phyloP scores from a whole-genome alignment of 1,140 invertebrate genomes.

The Colletes latitarsis region DNA sequence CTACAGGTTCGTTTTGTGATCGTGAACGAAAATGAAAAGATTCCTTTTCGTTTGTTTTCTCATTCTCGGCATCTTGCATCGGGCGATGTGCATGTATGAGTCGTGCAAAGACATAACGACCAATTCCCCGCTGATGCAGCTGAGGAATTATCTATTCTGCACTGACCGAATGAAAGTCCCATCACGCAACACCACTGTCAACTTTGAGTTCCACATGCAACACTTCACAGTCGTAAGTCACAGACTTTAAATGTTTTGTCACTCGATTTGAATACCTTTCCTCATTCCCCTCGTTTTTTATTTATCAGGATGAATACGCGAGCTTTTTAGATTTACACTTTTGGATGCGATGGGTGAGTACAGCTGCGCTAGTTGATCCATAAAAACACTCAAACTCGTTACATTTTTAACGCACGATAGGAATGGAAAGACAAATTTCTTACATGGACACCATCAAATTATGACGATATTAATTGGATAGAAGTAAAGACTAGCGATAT shows the following conservation, averaged over 20 bases:
- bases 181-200: constrained; percentile 65
- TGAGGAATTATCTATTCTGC: constrained; percentile 78
- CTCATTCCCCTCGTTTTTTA: not conserved
- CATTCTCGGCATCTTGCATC: not conserved
- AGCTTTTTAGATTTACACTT: constrained; percentile 45
- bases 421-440: constrained; percentile 78
- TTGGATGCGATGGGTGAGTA: constrained; percentile 60
- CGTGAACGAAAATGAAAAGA: not conserved
- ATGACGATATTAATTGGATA: constrained; percentile 66
- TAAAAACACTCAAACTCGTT: constrained; percentile 14
- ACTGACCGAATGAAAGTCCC: not conserved
- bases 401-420: constrained; percentile 60
- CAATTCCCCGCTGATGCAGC: constrained; percentile 31
- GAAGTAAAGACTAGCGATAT: constrained; percentile 70
- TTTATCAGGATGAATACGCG: constrained; percentile 43
- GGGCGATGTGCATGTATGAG: not conserved
- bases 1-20: not conserved
- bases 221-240: constrained; percentile 73
- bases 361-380: not conserved
- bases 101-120: constrained; percentile 64
- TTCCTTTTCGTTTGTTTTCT: not conserved
- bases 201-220: constrained; percentile 74
- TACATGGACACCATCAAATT: constrained; percentile 75
- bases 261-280: not conserved
- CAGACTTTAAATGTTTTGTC: not conserved